Conservation (phyloP, 2,797 vertebrate genomes). For the Lagorchestes hirsutus region DNA sequence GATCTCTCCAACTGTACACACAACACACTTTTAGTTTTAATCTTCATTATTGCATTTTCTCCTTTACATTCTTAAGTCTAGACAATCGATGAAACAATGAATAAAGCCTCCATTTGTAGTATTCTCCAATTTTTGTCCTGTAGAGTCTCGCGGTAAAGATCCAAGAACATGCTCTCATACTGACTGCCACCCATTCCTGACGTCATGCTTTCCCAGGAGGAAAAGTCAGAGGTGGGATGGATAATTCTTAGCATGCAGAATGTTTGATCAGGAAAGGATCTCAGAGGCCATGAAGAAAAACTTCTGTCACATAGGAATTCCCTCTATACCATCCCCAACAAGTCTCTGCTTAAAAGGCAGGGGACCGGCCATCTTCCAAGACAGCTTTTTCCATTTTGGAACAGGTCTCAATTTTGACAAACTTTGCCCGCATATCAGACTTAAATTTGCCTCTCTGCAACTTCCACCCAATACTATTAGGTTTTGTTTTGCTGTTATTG, state of each 20-base stretch:
- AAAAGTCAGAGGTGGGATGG: background rate
- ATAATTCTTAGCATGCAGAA: too few species aligned
- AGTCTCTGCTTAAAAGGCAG: background rate
- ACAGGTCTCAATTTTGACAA: background rate
- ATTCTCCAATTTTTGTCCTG: background rate
- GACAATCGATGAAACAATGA: background rate
- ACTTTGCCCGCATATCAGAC: background rate
- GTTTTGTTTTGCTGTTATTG: background rate
- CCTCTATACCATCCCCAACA: background rate
- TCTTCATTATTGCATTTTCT: background rate
- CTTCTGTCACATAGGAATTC: too few species aligned
- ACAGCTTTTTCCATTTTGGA: background rate
- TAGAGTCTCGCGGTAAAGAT: background rate
- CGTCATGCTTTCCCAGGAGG: background rate
- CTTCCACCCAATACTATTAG: too few species aligned
- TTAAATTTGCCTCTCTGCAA: background rate
- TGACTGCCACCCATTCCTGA: background rate
- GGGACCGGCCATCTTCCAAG: background rate
- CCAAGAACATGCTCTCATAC: background rate
- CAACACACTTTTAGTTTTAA: background rate
- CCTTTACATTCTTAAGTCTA: background rate
- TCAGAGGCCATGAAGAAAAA: too few species aligned
- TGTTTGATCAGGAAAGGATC: too few species aligned
- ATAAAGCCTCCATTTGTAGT: background rate
- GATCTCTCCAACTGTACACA: background rate